These are phyloP conservation scores for Hoplias malabaricus DNA, from an alignment of 2,113 vertebrate genomes.

Conservation along the genomic window DNA sequence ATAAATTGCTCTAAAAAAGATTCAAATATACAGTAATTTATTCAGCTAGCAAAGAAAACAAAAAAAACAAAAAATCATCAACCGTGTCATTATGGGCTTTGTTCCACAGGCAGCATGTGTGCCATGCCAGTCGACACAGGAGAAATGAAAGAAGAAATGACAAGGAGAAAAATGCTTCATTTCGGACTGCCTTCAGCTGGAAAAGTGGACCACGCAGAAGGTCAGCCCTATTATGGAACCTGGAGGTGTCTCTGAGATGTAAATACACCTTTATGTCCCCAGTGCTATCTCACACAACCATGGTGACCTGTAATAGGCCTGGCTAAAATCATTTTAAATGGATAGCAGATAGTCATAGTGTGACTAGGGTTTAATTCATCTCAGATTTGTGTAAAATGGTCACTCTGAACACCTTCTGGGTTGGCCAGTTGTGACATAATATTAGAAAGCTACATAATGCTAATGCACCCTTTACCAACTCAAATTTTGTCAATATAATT, in stretches of 20 bases:
- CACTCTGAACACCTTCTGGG: no score
- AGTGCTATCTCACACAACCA: no score
- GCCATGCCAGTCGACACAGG: background rate
- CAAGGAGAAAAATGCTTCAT: slow-evolving; percentile 1
- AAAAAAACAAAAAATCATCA: background rate
- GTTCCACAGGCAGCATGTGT: background rate
- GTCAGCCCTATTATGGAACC: background rate
- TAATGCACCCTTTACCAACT: no score
- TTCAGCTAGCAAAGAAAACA: background rate
- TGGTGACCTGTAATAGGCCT: no score
- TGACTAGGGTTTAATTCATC: no score
- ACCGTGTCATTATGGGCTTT: background rate
- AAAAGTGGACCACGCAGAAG: background rate
- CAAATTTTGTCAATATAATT: no score
- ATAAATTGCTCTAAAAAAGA: background rate
- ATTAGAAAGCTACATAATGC: no score
- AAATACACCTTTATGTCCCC: no score
- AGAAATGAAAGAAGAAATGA: background rate
- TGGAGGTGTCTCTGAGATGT: background rate
- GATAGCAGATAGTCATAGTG: no score
- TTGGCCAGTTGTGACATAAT: no score
- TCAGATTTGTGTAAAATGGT: no score
- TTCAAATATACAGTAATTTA: background rate
- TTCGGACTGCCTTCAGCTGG: background rate
- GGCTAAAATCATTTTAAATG: no score